Evolutionary conservation across 2,888 invertebrate genomes (phyloP), one percentile per base, ranked within the genome.

Genomic region (Holacanthella duospinosa): DNA sequence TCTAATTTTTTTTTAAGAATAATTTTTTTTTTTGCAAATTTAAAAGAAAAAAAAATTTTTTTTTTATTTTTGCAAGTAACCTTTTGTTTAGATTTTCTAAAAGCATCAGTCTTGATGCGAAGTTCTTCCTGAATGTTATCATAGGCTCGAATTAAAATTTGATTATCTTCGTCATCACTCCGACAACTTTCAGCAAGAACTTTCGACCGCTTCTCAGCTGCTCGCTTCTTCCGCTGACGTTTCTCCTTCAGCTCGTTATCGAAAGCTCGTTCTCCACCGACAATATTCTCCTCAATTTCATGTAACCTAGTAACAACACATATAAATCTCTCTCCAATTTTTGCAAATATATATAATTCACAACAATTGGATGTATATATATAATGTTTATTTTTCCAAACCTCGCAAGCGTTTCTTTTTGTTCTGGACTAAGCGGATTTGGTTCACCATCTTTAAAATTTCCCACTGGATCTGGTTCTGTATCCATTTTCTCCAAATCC

Each of bases 81-180:
- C 79, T 85, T 85, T 70, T 83, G 81, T 65, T 85, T 81, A 71
- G 84, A 84, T 66, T 81, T 82, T 72, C 85, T 82, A 36, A 88
- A 77, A 9, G 83, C 79, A 59, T 86, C 85, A 6, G 84, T 85
- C 76, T 87, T 87, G 0, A 82, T 82, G 66, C 84, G 82, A n/a
- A 90, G 79, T 75, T 89, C 88, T 67, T 86, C 86, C 69, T 87
- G 86, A 62, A 89, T 86, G 70, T 85, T 86, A 71, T 86, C 87
- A 75, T 88, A 90, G 63, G 89, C 88, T 64, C 80, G 79, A 48
- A 82, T 73, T 75, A 90, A 84, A 1, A 87, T 79, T 6, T 85
- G 80, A 73, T 87, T 86, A 74, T 82, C 82, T 72, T 85, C 85
- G 70, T 87, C 85, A 21, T 83, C 81, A 65, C 82, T 81, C 16